These are phyloP conservation scores for Trogon surrucura DNA, from an alignment of 2,113 vertebrate species.

Conservation along the genomic window DNA sequence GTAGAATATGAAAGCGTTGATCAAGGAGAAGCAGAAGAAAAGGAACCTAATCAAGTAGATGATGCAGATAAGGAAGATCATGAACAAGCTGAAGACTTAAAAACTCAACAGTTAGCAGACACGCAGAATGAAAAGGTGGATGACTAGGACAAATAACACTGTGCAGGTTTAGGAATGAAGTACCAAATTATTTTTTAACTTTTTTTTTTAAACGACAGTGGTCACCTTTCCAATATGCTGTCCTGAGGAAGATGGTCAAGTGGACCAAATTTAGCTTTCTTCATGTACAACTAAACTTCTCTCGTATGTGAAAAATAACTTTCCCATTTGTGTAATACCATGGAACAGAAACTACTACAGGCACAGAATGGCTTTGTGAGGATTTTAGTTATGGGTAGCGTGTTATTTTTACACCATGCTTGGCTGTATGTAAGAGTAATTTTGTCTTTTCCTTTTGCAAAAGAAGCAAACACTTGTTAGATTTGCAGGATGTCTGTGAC, in stretches of 20 bases:
- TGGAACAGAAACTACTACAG: conserved; percentile 42
- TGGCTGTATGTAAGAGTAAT: conserved; percentile 51
- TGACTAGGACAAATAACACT: conserved; percentile 43
- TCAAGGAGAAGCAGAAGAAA: conserved; percentile 65
- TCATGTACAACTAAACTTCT: conserved; percentile 57
- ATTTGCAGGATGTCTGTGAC: neutral
- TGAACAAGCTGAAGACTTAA: conserved; percentile 51
- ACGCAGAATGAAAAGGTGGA: conserved; percentile 38
- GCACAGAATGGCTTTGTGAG: conserved; percentile 9
- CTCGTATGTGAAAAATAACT: conserved; percentile 14
- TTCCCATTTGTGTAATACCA: neutral
- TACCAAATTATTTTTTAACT: conserved; percentile 68
- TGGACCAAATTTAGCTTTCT: conserved; percentile 77
- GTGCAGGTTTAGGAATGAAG: conserved; percentile 55
- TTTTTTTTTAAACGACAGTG: conserved; percentile 52
- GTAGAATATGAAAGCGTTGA: conserved; percentile 67
- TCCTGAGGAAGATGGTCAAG: conserved; percentile 50
- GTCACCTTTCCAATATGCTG: conserved; percentile 29
- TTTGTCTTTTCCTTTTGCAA: neutral
- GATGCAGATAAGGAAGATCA: conserved; percentile 31
- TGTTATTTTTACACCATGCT: conserved; percentile 42
- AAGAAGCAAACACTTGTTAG: neutral
- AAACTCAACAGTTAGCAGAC: conserved; percentile 49
- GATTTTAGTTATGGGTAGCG: neutral
- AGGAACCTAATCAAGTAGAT: conserved; percentile 21